Base-by-base conservation (phyloP, 2,113 vertebrate species). In the Megaceryle torquata region DNA sequence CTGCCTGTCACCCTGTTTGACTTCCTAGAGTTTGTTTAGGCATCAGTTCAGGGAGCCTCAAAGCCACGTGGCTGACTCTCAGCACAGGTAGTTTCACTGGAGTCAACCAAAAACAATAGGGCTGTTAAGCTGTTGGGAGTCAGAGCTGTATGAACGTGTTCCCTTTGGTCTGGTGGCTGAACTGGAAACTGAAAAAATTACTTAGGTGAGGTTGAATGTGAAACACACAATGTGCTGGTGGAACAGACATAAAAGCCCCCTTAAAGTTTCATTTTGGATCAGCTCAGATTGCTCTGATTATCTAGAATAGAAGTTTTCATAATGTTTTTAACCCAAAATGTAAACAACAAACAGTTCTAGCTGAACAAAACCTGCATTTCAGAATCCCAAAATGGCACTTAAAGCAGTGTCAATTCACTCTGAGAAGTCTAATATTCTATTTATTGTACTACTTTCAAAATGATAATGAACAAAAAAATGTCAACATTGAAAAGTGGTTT, bases 51-150 rank as follows among this genome's bases (percentile, higher is more conserved):
- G 86, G 74, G 57, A 94, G 65, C 31, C 57, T 86, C 67, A 25
- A 86, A 96, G 72, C 61, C 91, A 64, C 14, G 37, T 79, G 91
- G 82, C 79, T 79, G 77, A 57, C 72, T 94, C 93, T 77, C 69
- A 96, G 93, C 88, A 76, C 57, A 64, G 91, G 91, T 84, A 92
- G 90, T 90, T 96, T 91, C 88, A 60, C 65, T 82, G 83, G 78
- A 96, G 75, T 78, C 76, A 69, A 63, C 43, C 0, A 25, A 61
- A 90, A 95, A 95, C 93, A 95, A 95, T 91, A 31, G 72, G 68
- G 69, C 65, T 88, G 92, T 94, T 92, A 82, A 75, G 41, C 64
- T 91, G 71, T 21, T 41, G 57, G 57, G 21, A 83, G 54, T 28
- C 0, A 8, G 95, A 95, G 94, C 93, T 95, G 94, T 61, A 93